Conservation (phyloP, 2,797 vertebrate genomes). For the Melanotaenia nigrans region DNA sequence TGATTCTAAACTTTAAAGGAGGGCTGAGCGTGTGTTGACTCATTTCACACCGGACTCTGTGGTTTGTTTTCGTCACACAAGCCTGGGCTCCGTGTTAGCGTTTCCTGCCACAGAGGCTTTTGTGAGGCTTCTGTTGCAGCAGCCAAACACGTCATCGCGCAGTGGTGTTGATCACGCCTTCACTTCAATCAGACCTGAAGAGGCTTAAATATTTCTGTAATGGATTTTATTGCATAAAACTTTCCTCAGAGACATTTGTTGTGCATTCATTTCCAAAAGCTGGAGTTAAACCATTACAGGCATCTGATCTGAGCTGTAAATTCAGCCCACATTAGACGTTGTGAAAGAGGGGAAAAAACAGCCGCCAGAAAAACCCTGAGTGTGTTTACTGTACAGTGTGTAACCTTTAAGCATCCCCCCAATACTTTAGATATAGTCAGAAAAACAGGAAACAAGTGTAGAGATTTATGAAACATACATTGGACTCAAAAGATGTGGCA, state of each 20-base stretch:
- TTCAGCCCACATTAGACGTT: constrained; percentile 29
- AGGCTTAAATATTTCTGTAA: constrained; percentile 57
- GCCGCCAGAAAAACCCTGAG: background rate
- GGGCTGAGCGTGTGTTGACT: constrained; percentile 53
- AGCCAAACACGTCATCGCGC: constrained; percentile 53
- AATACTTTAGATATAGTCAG: too few species aligned
- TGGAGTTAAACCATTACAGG: constrained; percentile 27
- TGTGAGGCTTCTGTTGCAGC: constrained; percentile 36
- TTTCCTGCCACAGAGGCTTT: constrained; percentile 70
- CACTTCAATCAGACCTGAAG: constrained; percentile 42
- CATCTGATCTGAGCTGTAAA: constrained; percentile 1
- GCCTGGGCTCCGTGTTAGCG: constrained; percentile 26
- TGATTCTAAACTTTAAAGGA: constrained; percentile 60
- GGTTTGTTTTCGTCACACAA: constrained; percentile 67
- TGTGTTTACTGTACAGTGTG: too few species aligned
- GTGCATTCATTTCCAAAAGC: constrained; percentile 36
- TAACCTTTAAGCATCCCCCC: too few species aligned
- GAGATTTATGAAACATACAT: too few species aligned
- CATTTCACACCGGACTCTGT: constrained; percentile 65
- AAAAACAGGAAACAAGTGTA: too few species aligned
- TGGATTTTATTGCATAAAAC: constrained; percentile 47
- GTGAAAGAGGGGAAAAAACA: constrained; percentile 32
- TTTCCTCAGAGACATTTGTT: constrained; percentile 51
- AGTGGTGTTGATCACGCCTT: constrained; percentile 58
- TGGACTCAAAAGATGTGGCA: too few species aligned